These are phyloP conservation scores for Scaptomyza pallida DNA, from an alignment of 1,140 invertebrate genomes.

Conservation along the genomic window DNA sequence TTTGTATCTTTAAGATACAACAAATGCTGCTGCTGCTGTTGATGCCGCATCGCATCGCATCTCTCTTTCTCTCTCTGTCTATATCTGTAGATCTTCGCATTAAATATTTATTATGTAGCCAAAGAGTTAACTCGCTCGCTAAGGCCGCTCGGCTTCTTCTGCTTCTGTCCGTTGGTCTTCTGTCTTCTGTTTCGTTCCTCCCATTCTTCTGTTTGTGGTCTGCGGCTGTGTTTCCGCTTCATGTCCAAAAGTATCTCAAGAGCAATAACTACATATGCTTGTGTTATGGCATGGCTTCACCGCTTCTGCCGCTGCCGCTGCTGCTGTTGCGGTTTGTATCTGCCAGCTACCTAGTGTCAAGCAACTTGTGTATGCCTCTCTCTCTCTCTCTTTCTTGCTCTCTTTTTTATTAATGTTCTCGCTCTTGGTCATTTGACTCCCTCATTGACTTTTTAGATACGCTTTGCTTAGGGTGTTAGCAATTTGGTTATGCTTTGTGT, in stretches of 20 bases:
- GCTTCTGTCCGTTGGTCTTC: slow-evolving; percentile 36
- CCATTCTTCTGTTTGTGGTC: slow-evolving; percentile 39
- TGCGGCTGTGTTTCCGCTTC: slow-evolving; percentile 70
- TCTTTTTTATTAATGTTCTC: background rate
- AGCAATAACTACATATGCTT: slow-evolving; percentile 58
- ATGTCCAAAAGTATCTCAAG: slow-evolving; percentile 79
- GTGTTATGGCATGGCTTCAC: slow-evolving; percentile 17
- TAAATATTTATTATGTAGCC: slow-evolving; percentile 81
- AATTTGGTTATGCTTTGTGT: background rate
- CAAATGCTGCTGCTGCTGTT: slow-evolving; percentile 48
- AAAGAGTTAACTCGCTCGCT: slow-evolving; percentile 76
- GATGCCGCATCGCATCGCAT: slow-evolving; percentile 14
- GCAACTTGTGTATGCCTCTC: slow-evolving; percentile 19
- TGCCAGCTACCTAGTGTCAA: slow-evolving; percentile 56
- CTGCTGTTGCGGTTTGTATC: slow-evolving; percentile 64
- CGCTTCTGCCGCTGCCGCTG: slow-evolving; percentile 23
- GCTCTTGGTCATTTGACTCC: background rate
- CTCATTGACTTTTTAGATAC: slow-evolving; percentile 34
- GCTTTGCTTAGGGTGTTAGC: background rate
- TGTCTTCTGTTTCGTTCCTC: slow-evolving; percentile 14
- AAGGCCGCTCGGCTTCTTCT: slow-evolving; percentile 33
- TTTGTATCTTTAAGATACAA: slow-evolving; percentile 80
- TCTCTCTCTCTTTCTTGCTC: slow-evolving; percentile 8
- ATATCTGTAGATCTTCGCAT: slow-evolving; percentile 69
- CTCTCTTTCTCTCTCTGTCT: background rate